A percentile compares a stretch with the other conserved stretches of the same genome.
Conservation (phyloP, 64 coral and sea anemone genomes). For the Trachythela sp. region DNA sequence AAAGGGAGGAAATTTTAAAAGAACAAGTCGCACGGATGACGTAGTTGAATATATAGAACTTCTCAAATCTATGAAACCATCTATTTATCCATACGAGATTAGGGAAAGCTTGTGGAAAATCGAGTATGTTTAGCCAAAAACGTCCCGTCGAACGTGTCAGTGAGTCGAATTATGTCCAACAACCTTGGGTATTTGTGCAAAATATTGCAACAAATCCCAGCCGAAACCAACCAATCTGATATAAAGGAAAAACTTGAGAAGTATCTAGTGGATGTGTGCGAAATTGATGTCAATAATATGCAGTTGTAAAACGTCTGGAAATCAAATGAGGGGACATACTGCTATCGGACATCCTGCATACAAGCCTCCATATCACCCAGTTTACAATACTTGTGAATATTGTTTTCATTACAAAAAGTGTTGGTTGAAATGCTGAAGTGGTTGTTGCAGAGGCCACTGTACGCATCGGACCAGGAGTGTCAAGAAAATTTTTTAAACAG, state of each 20-base stretch:
- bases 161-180: neutral
- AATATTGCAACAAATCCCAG: neutral
- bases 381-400: conserved; percentile 47
- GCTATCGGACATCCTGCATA: neutral
- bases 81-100: neutral
- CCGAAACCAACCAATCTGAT: neutral
- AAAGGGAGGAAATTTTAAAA: neutral
- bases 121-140: neutral
- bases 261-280: neutral
- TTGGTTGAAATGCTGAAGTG: conserved; percentile 25
- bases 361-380: conserved; percentile 28
- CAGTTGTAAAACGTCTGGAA: conserved; percentile 34
- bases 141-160: neutral
- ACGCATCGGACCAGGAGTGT: conserved; percentile 6
- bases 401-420: conserved; percentile 36
- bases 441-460: conserved; percentile 14
- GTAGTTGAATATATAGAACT: neutral
- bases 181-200: neutral
- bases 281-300: neutral
- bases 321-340: neutral
- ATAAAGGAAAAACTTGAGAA: neutral
- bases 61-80: neutral
- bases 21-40: neutral
- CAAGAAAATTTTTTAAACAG: conserved; percentile 24
- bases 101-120: neutral